Base-by-base conservation (phyloP, 2,797 vertebrate genomes). In the Phoebastria nigripes region DNA sequence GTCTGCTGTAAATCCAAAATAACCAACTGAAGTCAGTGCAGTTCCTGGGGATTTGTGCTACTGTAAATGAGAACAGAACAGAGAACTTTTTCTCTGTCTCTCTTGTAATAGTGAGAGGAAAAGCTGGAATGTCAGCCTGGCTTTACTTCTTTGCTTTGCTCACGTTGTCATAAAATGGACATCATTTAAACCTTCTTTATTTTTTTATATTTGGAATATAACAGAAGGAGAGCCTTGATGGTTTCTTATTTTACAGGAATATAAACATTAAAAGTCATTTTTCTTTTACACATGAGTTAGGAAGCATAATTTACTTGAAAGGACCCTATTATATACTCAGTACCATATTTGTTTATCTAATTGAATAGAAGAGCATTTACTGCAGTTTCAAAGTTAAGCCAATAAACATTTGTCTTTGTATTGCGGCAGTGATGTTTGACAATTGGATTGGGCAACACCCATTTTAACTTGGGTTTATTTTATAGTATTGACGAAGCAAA, bases 281-380 rank as follows among this genome's bases (percentile, higher is more conserved):
- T 97, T 97, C 93, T 93, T 93, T 91, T 90, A 89, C 90, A 94
- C 39, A 61, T 95, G 91, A 91, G 61, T 91, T 96, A 94, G 94
- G 94, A 97, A 97, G 87, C 76, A 90, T 96, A 94, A 95, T 94
- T 97, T 95, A 93, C 96, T 92, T 97, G 93, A 96, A 97, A 97
- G 94, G 59, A 70, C 63, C 84, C 85, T 94, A 93, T 96, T 97
- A 97, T 96, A 94, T 92, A 94, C 94, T 96, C 85, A 78, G 79
- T 76, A 67, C 76, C 72, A 29, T 95, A 81, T 96, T 96, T 96
- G 94, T 97, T 97, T 97, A 97, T 95, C 88, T 95, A 95, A 95
- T 92, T 96, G 90, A 97, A 92, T 94, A 96, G 90, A 94, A 69
- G 62, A 94, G 66, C 96, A 95, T 97, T 97, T 95, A 90, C 89